These are phyloP conservation scores for Camelus dromedarius DNA, from an alignment of 2,113 vertebrate genomes.

Conservation along the genomic window DNA sequence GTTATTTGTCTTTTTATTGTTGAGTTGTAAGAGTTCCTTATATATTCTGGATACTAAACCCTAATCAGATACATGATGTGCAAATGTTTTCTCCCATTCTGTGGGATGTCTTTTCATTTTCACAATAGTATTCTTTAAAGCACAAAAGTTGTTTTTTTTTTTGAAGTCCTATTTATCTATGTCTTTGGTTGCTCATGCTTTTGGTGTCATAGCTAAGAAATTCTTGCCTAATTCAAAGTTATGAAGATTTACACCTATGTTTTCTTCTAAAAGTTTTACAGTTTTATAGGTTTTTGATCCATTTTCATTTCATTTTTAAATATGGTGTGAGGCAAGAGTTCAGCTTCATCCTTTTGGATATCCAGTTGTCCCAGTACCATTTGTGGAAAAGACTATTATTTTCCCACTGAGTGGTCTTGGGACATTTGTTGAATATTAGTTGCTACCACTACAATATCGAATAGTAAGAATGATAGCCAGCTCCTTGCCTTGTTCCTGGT, in stretches of 20 bases:
- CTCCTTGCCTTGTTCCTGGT: neutral
- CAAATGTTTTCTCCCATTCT: constrained; percentile 28
- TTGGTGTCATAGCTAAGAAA: constrained; percentile 16
- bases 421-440: neutral
- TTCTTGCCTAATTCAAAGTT: neutral
- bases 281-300: constrained; percentile 9
- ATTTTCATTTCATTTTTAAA: neutral
- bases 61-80: neutral
- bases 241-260: neutral
- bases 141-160: neutral
- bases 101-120: neutral
- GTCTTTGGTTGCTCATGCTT: constrained; percentile 1
- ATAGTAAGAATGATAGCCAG: neutral
- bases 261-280: constrained; percentile 3
- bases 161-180: neutral
- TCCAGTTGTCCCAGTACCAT: neutral
- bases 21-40: neutral
- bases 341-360: neutral
- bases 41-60: neutral
- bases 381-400: constrained; percentile 18
- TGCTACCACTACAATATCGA: neutral
- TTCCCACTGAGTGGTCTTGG: neutral
- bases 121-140: neutral
- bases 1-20: constrained; percentile 26
- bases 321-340: neutral